Conservation (phyloP, 2,113 vertebrate species). For the Rhea pennata region DNA sequence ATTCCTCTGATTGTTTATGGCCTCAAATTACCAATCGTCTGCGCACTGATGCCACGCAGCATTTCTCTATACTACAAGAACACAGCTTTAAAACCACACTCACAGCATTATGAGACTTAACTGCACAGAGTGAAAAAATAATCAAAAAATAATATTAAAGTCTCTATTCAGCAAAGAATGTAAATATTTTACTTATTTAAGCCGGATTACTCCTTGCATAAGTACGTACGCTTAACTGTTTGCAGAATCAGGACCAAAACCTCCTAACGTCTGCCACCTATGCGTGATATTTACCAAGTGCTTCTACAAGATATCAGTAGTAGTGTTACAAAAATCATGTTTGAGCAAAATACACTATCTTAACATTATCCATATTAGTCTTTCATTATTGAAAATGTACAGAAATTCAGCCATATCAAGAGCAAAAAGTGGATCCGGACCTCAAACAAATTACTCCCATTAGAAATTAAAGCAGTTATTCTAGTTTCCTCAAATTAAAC, state of each 20-base stretch:
- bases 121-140: background rate
- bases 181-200: slow-evolving; percentile 46
- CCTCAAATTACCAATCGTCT: background rate
- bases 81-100: background rate
- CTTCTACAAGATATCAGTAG: background rate
- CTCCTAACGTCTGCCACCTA: slow-evolving; percentile 53
- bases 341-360: background rate
- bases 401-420: background rate
- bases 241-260: background rate
- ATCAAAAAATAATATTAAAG: background rate
- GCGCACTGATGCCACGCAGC: background rate
- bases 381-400: background rate
- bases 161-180: slow-evolving; percentile 7
- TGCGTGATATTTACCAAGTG: background rate
- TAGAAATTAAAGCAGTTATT: background rate
- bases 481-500: background rate
- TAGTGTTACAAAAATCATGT: background rate
- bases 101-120: background rate
- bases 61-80: background rate
- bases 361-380: background rate
- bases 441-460: background rate
- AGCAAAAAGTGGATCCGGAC: background rate
- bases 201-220: background rate
- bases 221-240: background rate
- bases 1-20: background rate